phyloP scores from a whole-genome alignment of 2,888 invertebrate genomes.

The Eubasilissa splendida region DNA sequence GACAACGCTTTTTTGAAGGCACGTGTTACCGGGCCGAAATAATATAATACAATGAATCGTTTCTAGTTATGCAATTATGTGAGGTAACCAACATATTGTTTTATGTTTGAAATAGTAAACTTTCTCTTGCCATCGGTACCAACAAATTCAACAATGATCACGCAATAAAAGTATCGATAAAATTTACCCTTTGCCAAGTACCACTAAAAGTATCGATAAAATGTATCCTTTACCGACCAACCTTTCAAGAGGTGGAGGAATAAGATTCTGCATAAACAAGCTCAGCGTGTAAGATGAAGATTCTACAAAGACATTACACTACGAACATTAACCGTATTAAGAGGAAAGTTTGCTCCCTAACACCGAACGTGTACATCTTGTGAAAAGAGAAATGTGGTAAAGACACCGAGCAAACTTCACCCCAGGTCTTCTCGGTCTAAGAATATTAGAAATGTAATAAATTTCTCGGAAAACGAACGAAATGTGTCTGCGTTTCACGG shows the following conservation, averaged over 20 bases:
- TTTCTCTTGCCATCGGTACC: too few species aligned
- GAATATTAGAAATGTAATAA: constrained; percentile 40
- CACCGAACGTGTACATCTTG: constrained; percentile 37
- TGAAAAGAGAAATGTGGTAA: constrained; percentile 46
- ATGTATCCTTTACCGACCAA: too few species aligned
- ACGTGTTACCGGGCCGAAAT: too few species aligned
- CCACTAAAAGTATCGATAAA: too few species aligned
- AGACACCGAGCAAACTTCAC: constrained; percentile 37
- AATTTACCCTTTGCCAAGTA: too few species aligned
- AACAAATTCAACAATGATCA: too few species aligned
- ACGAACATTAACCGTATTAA: constrained; percentile 48
- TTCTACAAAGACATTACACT: constrained; percentile 35
- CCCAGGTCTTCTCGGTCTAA: background rate
- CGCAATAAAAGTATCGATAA: too few species aligned
- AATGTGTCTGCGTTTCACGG: constrained; percentile 3
- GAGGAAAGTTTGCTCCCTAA: constrained; percentile 49
- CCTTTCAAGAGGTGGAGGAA: background rate
- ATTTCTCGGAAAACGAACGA: constrained; percentile 7
- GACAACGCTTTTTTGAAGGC: too few species aligned
- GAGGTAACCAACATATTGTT: too few species aligned
- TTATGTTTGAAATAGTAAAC: too few species aligned
- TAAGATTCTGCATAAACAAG: constrained; percentile 25
- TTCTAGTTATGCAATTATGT: too few species aligned
- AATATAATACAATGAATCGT: too few species aligned
- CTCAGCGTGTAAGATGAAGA: constrained; percentile 22